These are phyloP conservation scores for Trinorchestia longiramus DNA, from an alignment of 1,140 invertebrate species.

Conservation along the genomic window DNA sequence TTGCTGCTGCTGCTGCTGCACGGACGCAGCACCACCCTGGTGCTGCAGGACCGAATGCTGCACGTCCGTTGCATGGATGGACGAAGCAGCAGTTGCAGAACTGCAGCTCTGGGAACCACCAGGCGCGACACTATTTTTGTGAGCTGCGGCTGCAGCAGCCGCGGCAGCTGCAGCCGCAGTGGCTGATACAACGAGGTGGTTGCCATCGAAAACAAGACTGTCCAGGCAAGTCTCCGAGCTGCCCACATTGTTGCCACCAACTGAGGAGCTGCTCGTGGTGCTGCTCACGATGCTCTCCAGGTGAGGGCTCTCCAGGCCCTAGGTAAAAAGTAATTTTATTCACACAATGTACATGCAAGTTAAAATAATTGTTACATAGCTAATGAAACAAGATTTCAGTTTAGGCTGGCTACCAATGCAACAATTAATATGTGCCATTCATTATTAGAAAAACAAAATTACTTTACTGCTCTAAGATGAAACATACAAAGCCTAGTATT, in stretches of 20 bases:
- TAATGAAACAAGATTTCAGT: too few relatives aligned
- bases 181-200: conserved; percentile 30
- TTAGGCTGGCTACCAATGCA: too few relatives aligned
- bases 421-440: too few relatives aligned
- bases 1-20: conserved; percentile 18
- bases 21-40: not conserved
- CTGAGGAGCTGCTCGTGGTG: conserved; percentile 13
- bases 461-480: too few relatives aligned
- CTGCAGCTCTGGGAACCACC: conserved; percentile 13
- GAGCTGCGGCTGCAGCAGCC: not conserved
- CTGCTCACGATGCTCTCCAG: conserved; percentile 50
- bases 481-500: too few relatives aligned
- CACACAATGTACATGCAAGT: not conserved
- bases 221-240: conserved; percentile 1
- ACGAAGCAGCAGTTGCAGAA: not conserved
- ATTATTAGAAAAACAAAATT: too few relatives aligned
- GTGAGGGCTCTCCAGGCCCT: conserved; percentile 38
- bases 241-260: conserved; percentile 5
- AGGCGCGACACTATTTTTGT: conserved; percentile 18
- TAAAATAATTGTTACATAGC: too few relatives aligned
- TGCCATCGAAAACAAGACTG: conserved; percentile 42
- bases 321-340: not conserved
- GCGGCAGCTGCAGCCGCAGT: conserved; percentile 34
- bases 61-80: conserved; percentile 20
- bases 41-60: not conserved